Evolutionary conservation across 2,113 vertebrate genomes (phyloP), one percentile per base, ranked within the genome.

Genomic region (Actinemys pallida): DNA sequence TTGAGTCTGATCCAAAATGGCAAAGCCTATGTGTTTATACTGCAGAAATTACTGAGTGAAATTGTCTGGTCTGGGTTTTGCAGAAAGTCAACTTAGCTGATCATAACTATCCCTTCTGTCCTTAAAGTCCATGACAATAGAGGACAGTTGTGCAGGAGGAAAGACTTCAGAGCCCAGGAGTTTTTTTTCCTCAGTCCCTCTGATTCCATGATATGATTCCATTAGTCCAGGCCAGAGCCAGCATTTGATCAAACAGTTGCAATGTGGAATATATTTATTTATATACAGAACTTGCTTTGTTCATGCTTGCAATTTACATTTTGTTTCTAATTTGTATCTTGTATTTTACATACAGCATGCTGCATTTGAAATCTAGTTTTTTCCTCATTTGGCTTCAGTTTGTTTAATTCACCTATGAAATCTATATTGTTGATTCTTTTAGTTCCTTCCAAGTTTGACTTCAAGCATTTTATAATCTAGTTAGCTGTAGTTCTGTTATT

Each of bases 361-460:
- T 88, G 29, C 20, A 25, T 53, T 88, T 88, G 10, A 31, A 86
- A 17, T 90, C 42, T 13, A 20, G 3, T 76, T 86, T 65, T 87
- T 92, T 84, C 42, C 81, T 90, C 13, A 79, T 90, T 90, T 92
- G 31, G 6, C 50, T 84, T 84, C n/a, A 57, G 2, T 65, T 65
- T 35, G 59, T 88, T 88, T 31, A 81, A 81, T 20, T 62, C 27
- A 75, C 82, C 53, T 50, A 29, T 82, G 62, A 79, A 94, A 87
- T 87, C 42, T 45, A 62, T 52, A 62, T 65, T 2, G 0, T 27
- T 27, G 35, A 72, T 90, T 92, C 49, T 45, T 92, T 89, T 81
- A 87, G 80, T 4, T 89, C 50, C 54, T 75, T 75, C 24, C 31
- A 56, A 92, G 54, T 19, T 54, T 27, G 81, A 39, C 10, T 89